Base-by-base conservation (phyloP, 2,797 vertebrate species). In the Macropodus opercularis region DNA sequence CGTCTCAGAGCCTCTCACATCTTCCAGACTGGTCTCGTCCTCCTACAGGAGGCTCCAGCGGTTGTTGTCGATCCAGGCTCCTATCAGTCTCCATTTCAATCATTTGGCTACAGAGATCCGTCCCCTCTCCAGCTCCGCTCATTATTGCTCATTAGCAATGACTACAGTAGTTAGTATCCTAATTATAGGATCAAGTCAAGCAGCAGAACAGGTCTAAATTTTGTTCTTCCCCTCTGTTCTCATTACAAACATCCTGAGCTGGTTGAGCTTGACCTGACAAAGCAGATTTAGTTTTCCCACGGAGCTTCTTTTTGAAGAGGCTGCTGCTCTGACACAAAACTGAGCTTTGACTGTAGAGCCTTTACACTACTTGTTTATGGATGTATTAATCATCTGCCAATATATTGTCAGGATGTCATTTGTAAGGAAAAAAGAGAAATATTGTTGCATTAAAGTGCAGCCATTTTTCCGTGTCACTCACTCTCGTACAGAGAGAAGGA, bases 101-200 rank as follows among this genome's bases (percentile, higher is more conserved):
- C 60, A 43, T n/a, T 27, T 47, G 58, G 58, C 55, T 73, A 58
- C 63, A 66, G 15, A 17, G 9, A 27, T 34, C n/a, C 11, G 39
- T 76, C 56, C 44, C 61, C 41, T 75, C 49, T 52, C 69, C 49
- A 14, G 66, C n/a, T 1, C 63, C 24, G 69, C 72, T 69, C 59
- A 41, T 86, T 85, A 79, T 3, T 63, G 46, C 31, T 77, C 75
- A 84, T 83, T 83, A 85, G 50, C 32, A 34, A 61, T 68, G 77
- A 58, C 71, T 46, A 6, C 26, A 60, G 12, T 31, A 59, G 62
- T 81, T 67, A 77, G 54, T 22, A 15, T 87, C 80, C 67, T 79
- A 72, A 75, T 85, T 76, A 81, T 10, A 36, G 55, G 4, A 22
- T 52, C 24, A 32, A 54, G 62, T 31, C 43, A 52, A 29, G 29